Base-by-base conservation (phyloP, 2,888 invertebrate species). In the Dascillus cervinus region DNA sequence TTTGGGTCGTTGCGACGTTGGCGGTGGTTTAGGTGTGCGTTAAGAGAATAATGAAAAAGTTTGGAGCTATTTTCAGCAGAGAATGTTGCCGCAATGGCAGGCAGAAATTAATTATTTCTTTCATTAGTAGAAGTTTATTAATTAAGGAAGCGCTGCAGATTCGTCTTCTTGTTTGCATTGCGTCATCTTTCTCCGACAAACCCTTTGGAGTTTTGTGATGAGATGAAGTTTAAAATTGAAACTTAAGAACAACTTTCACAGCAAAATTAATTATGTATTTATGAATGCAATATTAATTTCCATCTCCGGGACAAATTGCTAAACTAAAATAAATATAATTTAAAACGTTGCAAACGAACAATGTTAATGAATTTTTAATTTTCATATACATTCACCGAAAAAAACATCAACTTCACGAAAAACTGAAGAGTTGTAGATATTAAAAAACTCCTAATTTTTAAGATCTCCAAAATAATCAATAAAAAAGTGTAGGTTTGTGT, bases 21-120 rank as follows among this genome's bases (percentile, higher is more conserved):
- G n/a, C n/a, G 17, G 17, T 8, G 17, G 4, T 17, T 17, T 17
- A 8, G 4, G 17, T 17, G 4, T 4, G 17, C 17, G 17, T 17
- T 17, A 17, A 17, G 8, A 17, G 4, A n/a, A n/a, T n/a, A n/a
- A 17, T 8, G 8, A 6, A 17, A 17, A 17, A 17, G 17, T 17
- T 6, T 4, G 38, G 32, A 29, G 32, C n/a, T 36, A 43, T 35
- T 41, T 43, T 41, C 42, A 34, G 26, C 23, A 27, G 34, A 43
- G 43, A 46, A 41, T 43, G 53, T 53, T 52, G 55, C 46, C 50
- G 54, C 55, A 57, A 50, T 56, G 55, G 55, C 57, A 59, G 60
- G 62, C 62, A 58, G 64, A 64, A 64, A 65, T 65, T 65, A 65
- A 65, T 64, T 65, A 65, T 65, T 65, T 65, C 65, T 65, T 65